Percentiles rank a stretch among this genome's conserved stretches.
Conservation (phyloP, 1,140 invertebrate genomes). For the Apocrypta bakeri region DNA sequence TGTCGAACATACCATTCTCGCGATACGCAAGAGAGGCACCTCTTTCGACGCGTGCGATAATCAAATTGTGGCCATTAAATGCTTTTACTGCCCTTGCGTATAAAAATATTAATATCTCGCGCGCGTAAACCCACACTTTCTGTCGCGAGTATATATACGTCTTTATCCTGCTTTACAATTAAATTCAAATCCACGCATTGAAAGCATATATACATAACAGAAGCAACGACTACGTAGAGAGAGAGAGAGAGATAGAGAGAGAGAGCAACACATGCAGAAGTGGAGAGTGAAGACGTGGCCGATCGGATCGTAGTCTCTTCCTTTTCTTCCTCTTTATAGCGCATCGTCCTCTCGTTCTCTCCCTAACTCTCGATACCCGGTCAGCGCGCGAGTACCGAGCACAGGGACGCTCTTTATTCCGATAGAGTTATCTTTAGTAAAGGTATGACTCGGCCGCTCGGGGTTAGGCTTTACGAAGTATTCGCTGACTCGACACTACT, state of each 20-base stretch:
- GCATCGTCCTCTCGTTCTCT: constrained; percentile 33
- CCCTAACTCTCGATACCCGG: constrained; percentile 19
- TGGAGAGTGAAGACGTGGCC: neutral
- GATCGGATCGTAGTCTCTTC: constrained; percentile 22
- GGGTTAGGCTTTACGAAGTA: neutral
- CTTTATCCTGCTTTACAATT: constrained; percentile 32
- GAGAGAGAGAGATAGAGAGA: no score
- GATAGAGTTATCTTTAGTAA: constrained; percentile 61
- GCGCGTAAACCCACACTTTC: neutral
- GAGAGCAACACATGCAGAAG: neutral
- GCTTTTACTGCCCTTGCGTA: neutral
- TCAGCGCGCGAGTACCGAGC: constrained; percentile 16
- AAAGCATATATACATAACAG: neutral
- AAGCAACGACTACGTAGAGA: neutral
- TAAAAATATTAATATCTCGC: no score
- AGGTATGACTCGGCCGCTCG: constrained; percentile 52
- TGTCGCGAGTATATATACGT: neutral
- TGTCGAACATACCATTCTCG: neutral
- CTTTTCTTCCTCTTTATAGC: neutral
- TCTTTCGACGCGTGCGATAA: neutral
- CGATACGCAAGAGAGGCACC: neutral
- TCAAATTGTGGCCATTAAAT: neutral
- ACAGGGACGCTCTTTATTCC: constrained; percentile 56
- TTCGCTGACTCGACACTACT: constrained; percentile 29
- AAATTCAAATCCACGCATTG: constrained; percentile 11